phyloP scores from a whole-genome alignment of 2,888 invertebrate species.

The Brassicogethes aeneus region DNA sequence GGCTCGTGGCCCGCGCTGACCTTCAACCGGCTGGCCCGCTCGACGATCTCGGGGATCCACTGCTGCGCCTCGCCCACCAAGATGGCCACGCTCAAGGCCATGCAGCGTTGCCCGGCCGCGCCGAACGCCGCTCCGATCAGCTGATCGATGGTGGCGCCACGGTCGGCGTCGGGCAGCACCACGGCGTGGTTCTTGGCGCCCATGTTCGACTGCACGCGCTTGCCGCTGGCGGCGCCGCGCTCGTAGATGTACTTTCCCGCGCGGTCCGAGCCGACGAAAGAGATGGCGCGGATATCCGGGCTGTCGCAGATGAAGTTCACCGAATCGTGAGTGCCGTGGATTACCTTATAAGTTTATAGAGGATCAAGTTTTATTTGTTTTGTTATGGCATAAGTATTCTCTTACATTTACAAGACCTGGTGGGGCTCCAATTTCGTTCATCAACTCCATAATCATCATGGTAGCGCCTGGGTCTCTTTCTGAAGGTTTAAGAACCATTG shows the following conservation, averaged over 20 bases:
- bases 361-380: conserved; percentile 2
- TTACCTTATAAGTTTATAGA: conserved; percentile 44
- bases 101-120: conserved; percentile 97
- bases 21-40: conserved; percentile 65
- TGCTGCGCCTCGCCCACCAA: conserved; percentile 83
- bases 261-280: conserved; percentile 95
- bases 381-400: background rate
- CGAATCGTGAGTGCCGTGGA: conserved; percentile 90
- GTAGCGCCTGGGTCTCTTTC: conserved; percentile 97
- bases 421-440: conserved; percentile 91
- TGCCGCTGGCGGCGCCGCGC: conserved; percentile 81
- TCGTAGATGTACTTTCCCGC: conserved; percentile 96
- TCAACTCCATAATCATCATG: conserved; percentile 87
- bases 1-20: conserved; percentile 85
- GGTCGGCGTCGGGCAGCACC: conserved; percentile 94
- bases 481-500: conserved; percentile 90
- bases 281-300: conserved; percentile 92
- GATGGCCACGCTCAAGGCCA: conserved; percentile 93
- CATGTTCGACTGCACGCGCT: conserved; percentile 94
- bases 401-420: conserved; percentile 87
- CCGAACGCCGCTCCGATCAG: conserved; percentile 86
- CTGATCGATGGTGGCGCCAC: conserved; percentile 90
- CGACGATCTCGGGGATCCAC: conserved; percentile 91
- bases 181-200: conserved; percentile 99
- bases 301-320: conserved; percentile 98